Conservation (phyloP, 2,113 vertebrate species). For the Amphiprion ocellaris region DNA sequence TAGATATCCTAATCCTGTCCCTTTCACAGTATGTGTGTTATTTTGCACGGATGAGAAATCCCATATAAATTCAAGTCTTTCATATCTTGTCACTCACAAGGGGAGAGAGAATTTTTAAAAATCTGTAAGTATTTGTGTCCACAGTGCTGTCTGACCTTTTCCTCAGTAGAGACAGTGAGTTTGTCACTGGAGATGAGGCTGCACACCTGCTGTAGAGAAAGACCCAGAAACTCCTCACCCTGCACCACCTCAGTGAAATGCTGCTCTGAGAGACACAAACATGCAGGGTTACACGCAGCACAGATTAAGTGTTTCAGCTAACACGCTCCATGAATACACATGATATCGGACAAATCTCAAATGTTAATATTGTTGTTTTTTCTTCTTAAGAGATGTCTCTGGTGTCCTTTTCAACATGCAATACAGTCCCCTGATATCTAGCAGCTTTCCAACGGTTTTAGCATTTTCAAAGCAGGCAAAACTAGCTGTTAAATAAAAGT, state of each 20-base stretch:
- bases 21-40: too few species aligned
- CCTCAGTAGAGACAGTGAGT: slow-evolving; percentile 95
- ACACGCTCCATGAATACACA: neutral
- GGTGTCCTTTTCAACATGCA: neutral
- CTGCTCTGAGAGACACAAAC: slow-evolving; percentile 88
- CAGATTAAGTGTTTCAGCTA: neutral
- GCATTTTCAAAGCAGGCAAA: too few species aligned
- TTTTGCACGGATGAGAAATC: neutral
- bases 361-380: neutral
- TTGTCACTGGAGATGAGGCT: slow-evolving; percentile 97
- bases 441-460: neutral
- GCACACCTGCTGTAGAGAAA: slow-evolving; percentile 96
- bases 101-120: neutral
- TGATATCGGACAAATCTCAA: neutral
- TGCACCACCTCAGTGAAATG: slow-evolving; percentile 96
- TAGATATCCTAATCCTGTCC: too few species aligned
- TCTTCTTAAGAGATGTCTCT: neutral
- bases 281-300: slow-evolving; percentile 12
- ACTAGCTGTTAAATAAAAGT: too few species aligned
- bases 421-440: neutral
- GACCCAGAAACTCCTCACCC: slow-evolving; percentile 95
- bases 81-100: neutral
- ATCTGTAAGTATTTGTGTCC: neutral
- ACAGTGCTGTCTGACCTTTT: slow-evolving; percentile 88
- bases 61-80: neutral